A percentile compares a stretch with the other conserved stretches of the same genome.
phyloP scores from a whole-genome alignment of 2,797 vertebrate species.

The Acanthurus tractus region DNA sequence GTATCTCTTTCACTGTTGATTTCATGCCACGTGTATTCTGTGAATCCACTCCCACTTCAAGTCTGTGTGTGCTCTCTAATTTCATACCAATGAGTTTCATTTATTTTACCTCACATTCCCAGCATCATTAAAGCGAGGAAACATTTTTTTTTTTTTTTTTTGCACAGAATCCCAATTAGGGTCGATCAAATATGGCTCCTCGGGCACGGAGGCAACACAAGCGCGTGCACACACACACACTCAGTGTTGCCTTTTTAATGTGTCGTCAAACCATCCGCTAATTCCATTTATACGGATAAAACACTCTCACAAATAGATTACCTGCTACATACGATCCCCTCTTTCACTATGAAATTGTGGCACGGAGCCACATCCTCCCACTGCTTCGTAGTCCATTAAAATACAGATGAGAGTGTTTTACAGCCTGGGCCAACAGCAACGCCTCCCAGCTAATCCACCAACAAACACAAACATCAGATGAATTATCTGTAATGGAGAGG shows the following conservation, averaged over 20 bases:
- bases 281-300: constrained; percentile 87
- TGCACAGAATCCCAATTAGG: constrained; percentile 74
- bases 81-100: constrained; percentile 54
- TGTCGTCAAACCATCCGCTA: constrained; percentile 80
- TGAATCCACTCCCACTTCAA: constrained; percentile 50
- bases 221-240: neutral
- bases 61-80: constrained; percentile 47
- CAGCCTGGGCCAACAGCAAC: constrained; percentile 84
- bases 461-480: constrained; percentile 86
- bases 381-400: constrained; percentile 87
- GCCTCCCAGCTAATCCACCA: constrained; percentile 84
- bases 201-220: constrained; percentile 47
- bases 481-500: constrained; percentile 86
- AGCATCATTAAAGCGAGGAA: constrained; percentile 64
- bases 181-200: constrained; percentile 70
- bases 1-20: constrained; percentile 46
- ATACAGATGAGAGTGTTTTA: constrained; percentile 87
- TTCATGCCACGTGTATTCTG: constrained; percentile 46
- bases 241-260: constrained; percentile 75
- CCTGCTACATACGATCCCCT: constrained; percentile 86
- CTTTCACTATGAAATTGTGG: constrained; percentile 84
- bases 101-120: constrained; percentile 49
- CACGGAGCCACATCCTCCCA: constrained; percentile 86
- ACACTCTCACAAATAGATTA: constrained; percentile 87
- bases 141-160: constrained; percentile 24